Evolutionary conservation across 2,888 invertebrate species (phyloP), one percentile per base, ranked within the genome.

Genomic region (Acleris sparsana): DNA sequence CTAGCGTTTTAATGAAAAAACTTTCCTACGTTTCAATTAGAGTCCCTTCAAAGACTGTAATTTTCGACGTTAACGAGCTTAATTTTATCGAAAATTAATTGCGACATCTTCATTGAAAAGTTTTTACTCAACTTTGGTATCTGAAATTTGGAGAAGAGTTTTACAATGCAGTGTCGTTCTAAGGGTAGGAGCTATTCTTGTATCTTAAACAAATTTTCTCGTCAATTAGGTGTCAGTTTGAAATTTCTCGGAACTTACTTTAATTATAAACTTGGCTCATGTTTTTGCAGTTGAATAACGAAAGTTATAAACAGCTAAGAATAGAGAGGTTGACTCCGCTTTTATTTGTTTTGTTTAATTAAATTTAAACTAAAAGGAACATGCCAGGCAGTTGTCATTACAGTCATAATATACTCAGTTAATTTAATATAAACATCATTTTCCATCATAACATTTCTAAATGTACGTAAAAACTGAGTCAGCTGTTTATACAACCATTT

Each of bases 31-130:
- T 69, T 64, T 69, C 64, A 69, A 69, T 69, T 69, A 67, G 64
- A 63, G 55, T 63, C 60, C 67, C 56, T 69, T 62, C 63, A 69
- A 64, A 64, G 61, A 67, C 58, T 69, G 67, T 69, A 64, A 69
- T 64, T 64, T 67, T 69, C 63, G 67, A 63, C 64, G 70, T 68
- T 68, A 70, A 68, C 63, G 70, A 68, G 66, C 68, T 67, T 67
- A 70, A 70, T 67, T 70, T 70, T 66, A 66, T 68, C 68, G 68
- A 66, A 70, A 70, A 70, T 70, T 70, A 70, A 70, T 70, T 68
- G 70, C 66, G 66, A 70, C 68, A 63, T 70, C 66, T 70, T 63
- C 70, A 70, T 68, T 68, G 66, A 63, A 66, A 70, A 70, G 55
- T 70, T 70, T 64, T 65, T 48, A 67, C 61, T 67, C 51, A 68